Conservation (phyloP, 2,888 invertebrate species). For the Agriopis aurantiaria region DNA sequence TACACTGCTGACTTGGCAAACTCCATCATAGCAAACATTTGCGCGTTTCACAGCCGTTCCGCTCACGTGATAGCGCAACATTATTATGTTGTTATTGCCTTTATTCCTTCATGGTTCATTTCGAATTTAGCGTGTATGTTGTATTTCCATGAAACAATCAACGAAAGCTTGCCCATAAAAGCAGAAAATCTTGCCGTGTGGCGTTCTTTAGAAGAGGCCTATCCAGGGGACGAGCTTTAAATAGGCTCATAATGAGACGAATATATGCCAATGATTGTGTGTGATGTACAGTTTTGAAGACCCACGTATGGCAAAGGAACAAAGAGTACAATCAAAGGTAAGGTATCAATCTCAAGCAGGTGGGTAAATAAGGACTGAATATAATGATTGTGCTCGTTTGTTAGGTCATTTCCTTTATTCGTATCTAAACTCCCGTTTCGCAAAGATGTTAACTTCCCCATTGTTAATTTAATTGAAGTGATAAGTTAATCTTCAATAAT, state of each 20-base stretch:
- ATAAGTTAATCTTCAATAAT: conserved; percentile 42
- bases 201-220: no score
- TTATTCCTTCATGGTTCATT: conserved; percentile 23
- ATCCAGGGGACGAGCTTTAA: no score
- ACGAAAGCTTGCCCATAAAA: neutral
- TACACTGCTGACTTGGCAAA: conserved; percentile 11
- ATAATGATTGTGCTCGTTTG: no score
- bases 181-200: no score
- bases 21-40: conserved; percentile 40
- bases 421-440: neutral
- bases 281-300: no score
- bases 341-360: no score
- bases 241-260: no score
- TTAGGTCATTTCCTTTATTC: no score
- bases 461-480: conserved; percentile 25
- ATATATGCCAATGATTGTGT: no score
- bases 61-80: conserved; percentile 43
- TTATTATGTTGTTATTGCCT: conserved; percentile 38
- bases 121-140: conserved; percentile 11
- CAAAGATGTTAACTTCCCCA: conserved; percentile 12
- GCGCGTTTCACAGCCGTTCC: conserved; percentile 42
- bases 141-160: conserved; percentile 10
- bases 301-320: no score
- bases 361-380: no score
- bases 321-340: no score